Conservation (phyloP, 2,113 vertebrate genomes). For the Isurus oxyrinchus region DNA sequence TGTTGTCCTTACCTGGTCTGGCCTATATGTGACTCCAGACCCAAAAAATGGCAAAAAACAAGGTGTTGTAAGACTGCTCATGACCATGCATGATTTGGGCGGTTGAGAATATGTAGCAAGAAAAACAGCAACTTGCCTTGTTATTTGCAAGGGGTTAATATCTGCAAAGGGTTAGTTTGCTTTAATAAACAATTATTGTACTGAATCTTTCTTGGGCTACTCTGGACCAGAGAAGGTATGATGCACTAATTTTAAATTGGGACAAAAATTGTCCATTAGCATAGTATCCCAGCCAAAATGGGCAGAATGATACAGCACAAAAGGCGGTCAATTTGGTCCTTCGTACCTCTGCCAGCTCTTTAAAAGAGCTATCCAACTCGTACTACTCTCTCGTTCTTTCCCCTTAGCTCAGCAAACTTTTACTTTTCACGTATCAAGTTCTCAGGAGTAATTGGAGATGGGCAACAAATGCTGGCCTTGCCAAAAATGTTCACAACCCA, state of each 20-base stretch:
- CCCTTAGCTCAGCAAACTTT: not conserved
- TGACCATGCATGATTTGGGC: not conserved
- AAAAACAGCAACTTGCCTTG: not conserved
- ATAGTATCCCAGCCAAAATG: not conserved
- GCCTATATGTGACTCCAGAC: too few relatives aligned
- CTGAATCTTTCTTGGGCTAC: not conserved
- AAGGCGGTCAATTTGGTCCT: not conserved
- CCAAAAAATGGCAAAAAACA: not conserved
- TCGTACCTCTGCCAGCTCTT: not conserved
- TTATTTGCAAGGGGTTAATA: not conserved
- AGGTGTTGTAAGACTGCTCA: not conserved
- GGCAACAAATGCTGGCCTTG: too few relatives aligned
- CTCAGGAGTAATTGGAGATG: too few relatives aligned
- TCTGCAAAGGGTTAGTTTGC: not conserved
- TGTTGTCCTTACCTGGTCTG: too few relatives aligned
- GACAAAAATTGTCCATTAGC: not conserved
- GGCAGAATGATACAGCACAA: not conserved
- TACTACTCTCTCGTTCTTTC: not conserved
- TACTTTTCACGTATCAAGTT: not conserved
- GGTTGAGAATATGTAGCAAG: too few relatives aligned
- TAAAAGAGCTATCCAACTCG: not conserved
- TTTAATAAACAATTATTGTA: not conserved
- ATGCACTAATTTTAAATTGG: not conserved
- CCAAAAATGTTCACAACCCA: too few relatives aligned
- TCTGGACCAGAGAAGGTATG: not conserved